Evolutionary conservation across 2,797 vertebrate genomes (phyloP), one percentile per base, ranked within the genome.

Genomic region (Masticophis lateralis): DNA sequence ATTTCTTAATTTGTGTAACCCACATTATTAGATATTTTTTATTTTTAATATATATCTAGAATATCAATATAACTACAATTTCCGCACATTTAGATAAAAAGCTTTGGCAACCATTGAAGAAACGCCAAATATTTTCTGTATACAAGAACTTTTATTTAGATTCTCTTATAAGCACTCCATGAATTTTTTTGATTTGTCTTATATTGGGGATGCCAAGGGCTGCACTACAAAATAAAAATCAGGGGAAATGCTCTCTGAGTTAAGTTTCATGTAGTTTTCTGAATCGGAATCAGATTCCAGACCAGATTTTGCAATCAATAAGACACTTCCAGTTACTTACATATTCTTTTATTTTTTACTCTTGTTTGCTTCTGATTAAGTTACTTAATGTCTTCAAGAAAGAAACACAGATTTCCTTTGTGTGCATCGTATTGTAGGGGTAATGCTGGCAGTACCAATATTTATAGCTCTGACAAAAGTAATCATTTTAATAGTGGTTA

Each of bases 341-440:
- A 20, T 37, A 83, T 22, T 83, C 10, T 83, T 47, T 22, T 83
- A 5, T 90, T 94, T 66, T 88, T 93, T 93, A n/a, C 4, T 61
- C 13, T 22, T 0, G 53, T 53, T 6, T 1, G 69, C 37, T 14
- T 90, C 91, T 93, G 0, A 0, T 91, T 92, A 25, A 8, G 37
- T 91, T 69, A 37, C 20, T 83, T 47, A 60, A 91, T 43, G 9
- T 61, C n/a, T 90, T 55, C 61, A 93, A 93, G 28, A 93, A 93
- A 87, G 11, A 91, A 59, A 32, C 47, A 25, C 6, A 74, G 9
- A 47, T 56, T 66, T 90, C 53, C 90, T 88, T 51, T 51, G 61
- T 60, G 28, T 89, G 43, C 60, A 6, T 88, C 7, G 22, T 37
- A 51, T n/a, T 53, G 55, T 5, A 28, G 28, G 12, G 3, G 8